Evolutionary conservation across 2,113 vertebrate species (phyloP), one percentile per base, ranked within the genome.

Genomic region (Chrysemys picta): DNA sequence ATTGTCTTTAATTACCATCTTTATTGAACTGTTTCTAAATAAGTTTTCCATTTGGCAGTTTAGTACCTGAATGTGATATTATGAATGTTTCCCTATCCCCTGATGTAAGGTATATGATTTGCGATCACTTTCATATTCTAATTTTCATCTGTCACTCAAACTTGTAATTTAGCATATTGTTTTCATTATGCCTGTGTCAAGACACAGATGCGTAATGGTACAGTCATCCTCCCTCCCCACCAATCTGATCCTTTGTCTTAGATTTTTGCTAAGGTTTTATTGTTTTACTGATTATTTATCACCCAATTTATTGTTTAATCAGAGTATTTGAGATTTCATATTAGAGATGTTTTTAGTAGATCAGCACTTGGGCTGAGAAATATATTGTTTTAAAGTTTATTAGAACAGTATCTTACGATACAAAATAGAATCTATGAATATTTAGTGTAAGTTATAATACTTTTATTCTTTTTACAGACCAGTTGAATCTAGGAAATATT

Each of bases 1-100:
- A 84, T 87, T 97, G 84, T 59, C 16, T 78, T 96, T 92, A 96
- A 96, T 97, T 95, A 35, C 31, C 87, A 75, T 84, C 47, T 93
- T 94, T 94, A 92, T 96, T 88, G 50, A 93, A 10, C 62, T 85
- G 4, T 65, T 96, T 85, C 93, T 83, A 93, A 97, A 92, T 91
- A 90, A 95, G 59, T 53, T 82, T 90, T 72, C 35, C 83, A 14
- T 54, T 90, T 96, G 57, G 89, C 69, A 97, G 31, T 87, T 93
- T 94, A 17, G 56, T 95, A 89, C 87, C 90, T 89, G 75, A 93
- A 93, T 91, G 47, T 84, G 56, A 38, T 93, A 76, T 57, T 90
- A 29, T 97, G 50, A 90, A 81, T 76, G 35, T 88, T 90, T 93
- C 38, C 42, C 62, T 91, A 25, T 92, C 95, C 94, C 69, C 38